phyloP scores from a whole-genome alignment of 1,140 invertebrate genomes.

The Triops longicaudatus region DNA sequence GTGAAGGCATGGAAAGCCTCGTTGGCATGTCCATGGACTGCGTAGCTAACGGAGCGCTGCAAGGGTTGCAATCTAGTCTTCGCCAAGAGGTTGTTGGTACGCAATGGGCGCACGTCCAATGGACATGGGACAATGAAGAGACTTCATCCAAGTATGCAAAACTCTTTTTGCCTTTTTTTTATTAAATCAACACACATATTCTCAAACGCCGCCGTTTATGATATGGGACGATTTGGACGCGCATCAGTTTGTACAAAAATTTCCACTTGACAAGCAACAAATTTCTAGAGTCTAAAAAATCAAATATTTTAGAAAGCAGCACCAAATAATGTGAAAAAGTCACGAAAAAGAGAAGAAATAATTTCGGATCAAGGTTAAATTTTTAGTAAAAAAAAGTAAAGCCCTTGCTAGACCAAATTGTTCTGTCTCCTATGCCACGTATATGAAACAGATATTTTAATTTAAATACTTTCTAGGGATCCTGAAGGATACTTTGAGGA shows the following conservation, averaged over 20 bases:
- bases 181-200: no score
- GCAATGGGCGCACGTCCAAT: neutral
- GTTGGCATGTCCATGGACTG: slow-evolving; percentile 4
- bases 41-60: neutral
- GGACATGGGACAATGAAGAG: neutral
- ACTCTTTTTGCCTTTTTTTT: neutral
- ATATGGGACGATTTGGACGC: no score
- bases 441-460: neutral
- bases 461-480: neutral
- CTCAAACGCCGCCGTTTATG: no score
- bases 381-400: no score
- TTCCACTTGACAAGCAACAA: no score
- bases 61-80: slow-evolving; percentile 8
- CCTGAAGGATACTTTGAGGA: neutral
- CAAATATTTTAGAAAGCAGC: no score
- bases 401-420: no score
- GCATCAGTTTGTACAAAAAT: no score
- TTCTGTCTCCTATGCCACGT: neutral
- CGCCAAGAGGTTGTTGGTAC: neutral
- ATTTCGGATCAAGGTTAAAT: no score
- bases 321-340: no score
- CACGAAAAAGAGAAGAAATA: no score
- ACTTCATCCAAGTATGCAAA: neutral
- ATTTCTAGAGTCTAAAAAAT: no score
- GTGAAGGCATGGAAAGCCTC: neutral